Evolutionary conservation across 2,888 invertebrate genomes (phyloP).

Genomic region (Eupithecia vulgata): DNA sequence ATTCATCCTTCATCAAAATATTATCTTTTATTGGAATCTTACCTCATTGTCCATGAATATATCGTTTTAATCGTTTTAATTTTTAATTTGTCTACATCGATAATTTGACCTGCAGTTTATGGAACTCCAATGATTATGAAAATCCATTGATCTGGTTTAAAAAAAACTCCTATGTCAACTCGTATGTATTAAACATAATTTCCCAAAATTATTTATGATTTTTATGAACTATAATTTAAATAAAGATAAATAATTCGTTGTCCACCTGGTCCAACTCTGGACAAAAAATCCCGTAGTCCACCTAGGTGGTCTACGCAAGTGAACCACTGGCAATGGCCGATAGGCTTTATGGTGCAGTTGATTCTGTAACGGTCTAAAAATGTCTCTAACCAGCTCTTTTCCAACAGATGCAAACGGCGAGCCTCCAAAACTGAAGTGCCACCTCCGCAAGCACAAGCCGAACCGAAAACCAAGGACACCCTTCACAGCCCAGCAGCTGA

Average conservation of each 20-base stretch:
- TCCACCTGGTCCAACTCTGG: background rate
- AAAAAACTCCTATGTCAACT: no score
- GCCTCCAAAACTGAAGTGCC: slow-evolving; percentile 94
- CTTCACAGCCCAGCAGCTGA: slow-evolving; percentile 98
- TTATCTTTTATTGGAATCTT: background rate
- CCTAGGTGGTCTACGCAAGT: background rate
- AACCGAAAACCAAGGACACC: slow-evolving; percentile 99
- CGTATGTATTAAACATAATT: no score
- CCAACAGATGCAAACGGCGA: slow-evolving; percentile 88
- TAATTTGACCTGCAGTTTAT: background rate
- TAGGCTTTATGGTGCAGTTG: background rate
- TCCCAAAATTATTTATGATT: no score
- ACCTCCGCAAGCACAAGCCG: slow-evolving; percentile 98
- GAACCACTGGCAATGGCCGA: background rate
- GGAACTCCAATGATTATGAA: no score
- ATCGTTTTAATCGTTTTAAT: no score
- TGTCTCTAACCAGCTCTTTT: slow-evolving; percentile 27
- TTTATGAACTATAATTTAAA: background rate
- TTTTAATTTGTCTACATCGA: background rate
- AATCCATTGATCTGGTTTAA: no score
- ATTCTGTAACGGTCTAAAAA: background rate
- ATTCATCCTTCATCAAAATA: background rate
- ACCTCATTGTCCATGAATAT: background rate
- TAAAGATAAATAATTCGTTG: background rate
- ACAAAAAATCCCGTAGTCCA: background rate